Conservation (phyloP, 2,797 vertebrate species). For the Apodemus agrarius region DNA sequence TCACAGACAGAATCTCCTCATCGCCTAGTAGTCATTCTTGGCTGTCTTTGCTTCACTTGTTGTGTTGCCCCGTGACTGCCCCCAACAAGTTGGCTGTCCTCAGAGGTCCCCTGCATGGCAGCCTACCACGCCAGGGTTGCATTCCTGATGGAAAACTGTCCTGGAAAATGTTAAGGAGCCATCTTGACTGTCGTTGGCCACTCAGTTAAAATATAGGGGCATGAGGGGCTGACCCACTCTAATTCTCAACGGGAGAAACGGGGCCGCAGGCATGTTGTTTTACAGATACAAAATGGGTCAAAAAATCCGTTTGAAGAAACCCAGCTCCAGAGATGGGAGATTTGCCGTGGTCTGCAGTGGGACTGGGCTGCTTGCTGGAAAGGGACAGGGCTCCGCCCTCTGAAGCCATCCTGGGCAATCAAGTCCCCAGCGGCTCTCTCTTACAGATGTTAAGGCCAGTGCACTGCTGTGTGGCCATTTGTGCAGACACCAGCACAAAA, state of each 20-base stretch:
- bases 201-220: neutral
- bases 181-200: neutral
- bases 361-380: slow-evolving; percentile 60
- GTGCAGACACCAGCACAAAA: slow-evolving; percentile 12
- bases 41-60: neutral
- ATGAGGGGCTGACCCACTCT: slow-evolving; percentile 66
- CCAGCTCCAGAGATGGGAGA: slow-evolving; percentile 89
- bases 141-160: neutral
- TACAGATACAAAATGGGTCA: slow-evolving; percentile 87
- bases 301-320: slow-evolving; percentile 91
- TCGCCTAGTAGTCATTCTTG: neutral
- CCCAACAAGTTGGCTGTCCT: neutral
- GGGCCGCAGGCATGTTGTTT: slow-evolving; percentile 67
- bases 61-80: neutral
- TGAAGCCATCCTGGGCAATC: slow-evolving; percentile 88
- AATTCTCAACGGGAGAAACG: slow-evolving; percentile 50
- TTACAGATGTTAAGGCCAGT: slow-evolving; percentile 85
- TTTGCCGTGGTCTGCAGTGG: slow-evolving; percentile 91
- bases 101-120: neutral
- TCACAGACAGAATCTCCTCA: neutral
- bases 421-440: slow-evolving; percentile 84
- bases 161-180: neutral
- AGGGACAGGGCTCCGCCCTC: slow-evolving; percentile 85
- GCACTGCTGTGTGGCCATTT: slow-evolving; percentile 80
- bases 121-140: neutral